Evolutionary conservation across 2,113 vertebrate species (phyloP).

Genomic region (Pitta sordida): DNA sequence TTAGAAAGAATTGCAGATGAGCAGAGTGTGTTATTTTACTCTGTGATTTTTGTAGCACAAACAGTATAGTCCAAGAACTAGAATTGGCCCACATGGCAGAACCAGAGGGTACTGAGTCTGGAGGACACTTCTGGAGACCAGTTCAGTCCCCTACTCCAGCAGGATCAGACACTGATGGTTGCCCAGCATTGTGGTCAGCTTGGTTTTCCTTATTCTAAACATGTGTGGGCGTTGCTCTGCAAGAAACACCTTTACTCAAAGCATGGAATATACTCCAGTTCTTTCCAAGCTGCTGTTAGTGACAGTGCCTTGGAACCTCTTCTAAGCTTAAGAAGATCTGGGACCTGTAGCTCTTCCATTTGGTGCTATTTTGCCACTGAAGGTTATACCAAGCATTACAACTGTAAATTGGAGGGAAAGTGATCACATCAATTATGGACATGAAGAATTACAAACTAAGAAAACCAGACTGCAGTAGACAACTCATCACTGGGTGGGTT

Average conservation of each 20-base stretch:
- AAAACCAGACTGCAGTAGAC: neutral
- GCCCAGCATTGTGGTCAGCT: rapidly evolving
- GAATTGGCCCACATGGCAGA: neutral
- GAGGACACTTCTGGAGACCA: neutral
- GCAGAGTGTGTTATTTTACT: neutral
- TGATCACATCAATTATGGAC: rapidly evolving
- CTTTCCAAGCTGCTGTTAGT: neutral
- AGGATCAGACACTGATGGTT: neutral
- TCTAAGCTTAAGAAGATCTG: neutral
- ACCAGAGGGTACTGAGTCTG: neutral
- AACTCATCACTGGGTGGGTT: neutral
- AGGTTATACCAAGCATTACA: neutral
- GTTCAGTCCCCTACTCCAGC: neutral
- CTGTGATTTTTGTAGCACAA: neutral
- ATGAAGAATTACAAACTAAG: neutral
- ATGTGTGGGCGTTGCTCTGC: neutral
- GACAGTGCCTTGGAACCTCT: neutral
- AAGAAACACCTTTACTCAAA: neutral
- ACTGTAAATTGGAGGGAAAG: neutral
- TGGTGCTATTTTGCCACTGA: neutral
- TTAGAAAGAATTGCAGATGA: neutral
- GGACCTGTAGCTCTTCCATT: neutral
- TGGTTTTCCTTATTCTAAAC: neutral
- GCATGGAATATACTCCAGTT: neutral
- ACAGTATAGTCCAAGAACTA: neutral